Conservation (phyloP, 2,797 vertebrate genomes). For the Synanceia verrucosa region DNA sequence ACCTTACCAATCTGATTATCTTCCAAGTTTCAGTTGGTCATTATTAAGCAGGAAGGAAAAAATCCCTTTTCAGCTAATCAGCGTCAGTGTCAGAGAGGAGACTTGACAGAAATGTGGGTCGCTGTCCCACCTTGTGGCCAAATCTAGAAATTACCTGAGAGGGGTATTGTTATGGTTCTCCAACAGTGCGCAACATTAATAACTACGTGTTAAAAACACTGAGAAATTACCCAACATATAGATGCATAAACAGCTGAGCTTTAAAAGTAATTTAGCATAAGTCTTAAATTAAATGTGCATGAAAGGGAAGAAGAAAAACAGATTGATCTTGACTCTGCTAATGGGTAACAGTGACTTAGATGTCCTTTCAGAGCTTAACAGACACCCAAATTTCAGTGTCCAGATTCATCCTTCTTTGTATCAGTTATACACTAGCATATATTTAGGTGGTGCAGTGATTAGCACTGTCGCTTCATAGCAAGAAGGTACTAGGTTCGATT, state of each 20-base stretch:
- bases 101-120: conserved; percentile 42
- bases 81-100: background rate
- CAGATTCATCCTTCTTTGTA: conserved; percentile 54
- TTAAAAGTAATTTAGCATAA: conserved; percentile 7
- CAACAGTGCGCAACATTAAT: background rate
- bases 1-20: background rate
- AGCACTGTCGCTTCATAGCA: too few relatives aligned
- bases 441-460: too few relatives aligned
- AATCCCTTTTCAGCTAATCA: background rate
- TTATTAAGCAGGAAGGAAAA: background rate
- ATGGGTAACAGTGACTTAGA: conserved; percentile 65
- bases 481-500: too few relatives aligned
- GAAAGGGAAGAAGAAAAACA: background rate
- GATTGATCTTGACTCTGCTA: conserved; percentile 29
- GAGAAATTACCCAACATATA: background rate
- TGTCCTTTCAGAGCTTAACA: conserved; percentile 64
- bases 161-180: background rate
- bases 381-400: conserved; percentile 47
- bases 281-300: conserved; percentile 39
- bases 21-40: background rate
- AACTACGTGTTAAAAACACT: background rate
- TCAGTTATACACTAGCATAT: conserved; percentile 60
- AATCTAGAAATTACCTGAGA: conserved; percentile 30
- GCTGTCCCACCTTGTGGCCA: conserved; percentile 78
- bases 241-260: background rate